Conservation (phyloP, 2,888 invertebrate genomes). For the Mythimna loreyi region DNA sequence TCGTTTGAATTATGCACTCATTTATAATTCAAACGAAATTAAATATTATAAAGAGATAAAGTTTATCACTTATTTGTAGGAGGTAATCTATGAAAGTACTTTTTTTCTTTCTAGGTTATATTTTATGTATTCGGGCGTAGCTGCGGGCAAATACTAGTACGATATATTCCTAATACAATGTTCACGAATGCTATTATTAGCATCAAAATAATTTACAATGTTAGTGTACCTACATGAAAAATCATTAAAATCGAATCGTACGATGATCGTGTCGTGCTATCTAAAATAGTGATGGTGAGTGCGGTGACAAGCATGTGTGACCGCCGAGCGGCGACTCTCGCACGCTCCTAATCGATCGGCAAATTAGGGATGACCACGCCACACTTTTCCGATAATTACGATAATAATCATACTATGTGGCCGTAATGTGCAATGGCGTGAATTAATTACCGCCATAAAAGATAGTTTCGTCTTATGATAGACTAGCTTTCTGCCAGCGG, state of each 20-base stretch:
- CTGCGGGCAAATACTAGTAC: too few species aligned
- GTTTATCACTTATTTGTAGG: too few species aligned
- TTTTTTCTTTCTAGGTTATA: too few species aligned
- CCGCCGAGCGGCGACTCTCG: slow-evolving; percentile 76
- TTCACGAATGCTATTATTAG: too few species aligned
- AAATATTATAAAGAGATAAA: too few species aligned
- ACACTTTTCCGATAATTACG: slow-evolving; percentile 82
- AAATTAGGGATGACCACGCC: slow-evolving; percentile 82
- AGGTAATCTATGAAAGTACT: too few species aligned
- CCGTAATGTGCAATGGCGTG: slow-evolving; percentile 66
- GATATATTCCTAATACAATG: too few species aligned
- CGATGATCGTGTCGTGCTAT: slow-evolving; percentile 65
- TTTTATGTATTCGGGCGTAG: too few species aligned
- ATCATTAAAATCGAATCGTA: slow-evolving; percentile 23
- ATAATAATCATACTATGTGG: slow-evolving; percentile 71
- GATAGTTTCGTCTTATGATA: slow-evolving; percentile 8
- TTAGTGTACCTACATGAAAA: background rate
- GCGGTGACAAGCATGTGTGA: slow-evolving; percentile 73
- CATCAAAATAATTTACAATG: too few species aligned
- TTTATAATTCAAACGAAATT: too few species aligned
- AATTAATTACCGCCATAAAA: slow-evolving; percentile 53
- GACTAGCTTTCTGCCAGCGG: too few species aligned
- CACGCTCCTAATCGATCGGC: slow-evolving; percentile 88
- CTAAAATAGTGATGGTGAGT: slow-evolving; percentile 69
- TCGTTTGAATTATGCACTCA: too few species aligned